These are phyloP conservation scores for Charadrius vociferus DNA, from an alignment of 2,113 vertebrate genomes.

Conservation along the genomic window DNA sequence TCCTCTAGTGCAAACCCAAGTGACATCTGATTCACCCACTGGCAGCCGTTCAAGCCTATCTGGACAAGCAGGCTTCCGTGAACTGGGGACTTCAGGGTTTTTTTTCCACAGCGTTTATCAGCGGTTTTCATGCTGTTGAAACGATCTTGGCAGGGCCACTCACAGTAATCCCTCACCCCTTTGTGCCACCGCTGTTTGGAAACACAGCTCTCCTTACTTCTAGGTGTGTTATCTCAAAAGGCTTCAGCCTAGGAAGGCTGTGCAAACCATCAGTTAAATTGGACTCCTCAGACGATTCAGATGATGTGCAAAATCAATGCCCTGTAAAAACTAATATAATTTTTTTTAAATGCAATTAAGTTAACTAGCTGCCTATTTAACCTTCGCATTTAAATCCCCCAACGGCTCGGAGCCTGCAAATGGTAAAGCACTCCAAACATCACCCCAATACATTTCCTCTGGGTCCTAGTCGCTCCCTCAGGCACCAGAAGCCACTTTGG, in stretches of 20 bases:
- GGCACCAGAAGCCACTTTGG: neutral
- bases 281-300: neutral
- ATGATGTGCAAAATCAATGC: slow-evolving; percentile 16
- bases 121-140: slow-evolving; percentile 57
- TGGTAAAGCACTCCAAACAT: neutral
- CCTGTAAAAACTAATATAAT: slow-evolving; percentile 30
- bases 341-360: neutral
- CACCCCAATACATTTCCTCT: neutral
- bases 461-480: neutral
- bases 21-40: slow-evolving; percentile 62
- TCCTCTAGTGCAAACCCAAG: slow-evolving; percentile 22
- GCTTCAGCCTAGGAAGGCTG: neutral
- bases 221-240: slow-evolving; percentile 11
- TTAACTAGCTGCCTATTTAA: slow-evolving; percentile 24
- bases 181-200: neutral
- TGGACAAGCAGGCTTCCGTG: slow-evolving; percentile 46
- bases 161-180: slow-evolving; percentile 32
- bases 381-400: neutral
- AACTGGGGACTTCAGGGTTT: slow-evolving; percentile 22
- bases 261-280: neutral
- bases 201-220: neutral
- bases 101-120: slow-evolving; percentile 58
- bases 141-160: slow-evolving; percentile 52
- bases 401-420: neutral
- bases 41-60: slow-evolving; percentile 68